Evolutionary conservation across 2,888 invertebrate genomes (phyloP).

Genomic region (Drosophila nigritarsus): DNA sequence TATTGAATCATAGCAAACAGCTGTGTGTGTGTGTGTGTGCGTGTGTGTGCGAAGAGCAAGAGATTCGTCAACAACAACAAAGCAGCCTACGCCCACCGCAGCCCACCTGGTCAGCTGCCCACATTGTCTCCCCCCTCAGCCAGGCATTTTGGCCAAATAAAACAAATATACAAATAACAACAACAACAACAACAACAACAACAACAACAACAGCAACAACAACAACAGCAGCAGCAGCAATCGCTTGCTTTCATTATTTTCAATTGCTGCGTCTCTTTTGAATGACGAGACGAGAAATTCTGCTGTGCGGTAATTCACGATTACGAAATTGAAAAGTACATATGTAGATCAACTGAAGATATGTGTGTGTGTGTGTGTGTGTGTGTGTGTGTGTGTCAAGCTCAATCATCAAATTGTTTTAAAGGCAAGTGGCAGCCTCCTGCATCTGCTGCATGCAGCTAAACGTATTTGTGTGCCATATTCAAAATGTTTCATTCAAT

Average conservation of each 20-base stretch:
- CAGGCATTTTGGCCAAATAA: conserved; percentile 49
- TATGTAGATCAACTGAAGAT: conserved; percentile 47
- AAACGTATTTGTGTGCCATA: conserved; percentile 19
- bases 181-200: conserved; percentile 15
- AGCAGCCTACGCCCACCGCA: conserved; percentile 52
- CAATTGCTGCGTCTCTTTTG: conserved; percentile 43
- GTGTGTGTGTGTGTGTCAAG: conserved; percentile 66
- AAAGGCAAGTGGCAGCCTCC: conserved; percentile 46
- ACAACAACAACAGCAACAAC: conserved; percentile 8
- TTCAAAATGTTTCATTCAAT: conserved; percentile 18
- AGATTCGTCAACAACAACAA: conserved; percentile 57
- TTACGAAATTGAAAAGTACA: conserved; percentile 68
- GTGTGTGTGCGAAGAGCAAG: conserved; percentile 20
- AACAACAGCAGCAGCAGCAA: conserved; percentile 34
- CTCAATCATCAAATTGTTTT: conserved; percentile 61
- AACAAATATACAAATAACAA: conserved; percentile 50
- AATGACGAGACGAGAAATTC: conserved; percentile 72
- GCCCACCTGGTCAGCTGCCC: conserved; percentile 38
- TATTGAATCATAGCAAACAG: conserved; percentile 45
- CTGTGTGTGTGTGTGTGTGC: conserved; percentile 1
- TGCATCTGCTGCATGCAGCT: not conserved
- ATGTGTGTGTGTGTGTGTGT: conserved; percentile 35
- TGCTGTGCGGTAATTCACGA: conserved; percentile 72
- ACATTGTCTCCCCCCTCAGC: conserved; percentile 19
- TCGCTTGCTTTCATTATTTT: conserved; percentile 59